phyloP scores from a whole-genome alignment of 2,888 invertebrate species.

The Acronicta aceris region DNA sequence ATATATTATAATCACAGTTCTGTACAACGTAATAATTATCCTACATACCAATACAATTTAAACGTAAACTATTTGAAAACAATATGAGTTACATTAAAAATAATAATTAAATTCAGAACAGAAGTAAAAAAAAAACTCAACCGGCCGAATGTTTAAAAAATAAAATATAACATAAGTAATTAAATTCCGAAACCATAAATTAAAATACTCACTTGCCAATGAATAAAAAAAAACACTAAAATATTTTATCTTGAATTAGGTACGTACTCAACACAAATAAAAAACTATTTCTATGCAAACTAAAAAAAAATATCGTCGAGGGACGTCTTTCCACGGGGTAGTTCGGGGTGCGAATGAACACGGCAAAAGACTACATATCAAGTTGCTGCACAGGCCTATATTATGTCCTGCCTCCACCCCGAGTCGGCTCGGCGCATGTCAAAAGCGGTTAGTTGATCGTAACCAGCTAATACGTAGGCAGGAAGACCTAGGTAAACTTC shows the following conservation, averaged over 20 bases:
- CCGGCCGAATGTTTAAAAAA: not conserved
- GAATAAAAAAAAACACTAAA: constrained; percentile 29
- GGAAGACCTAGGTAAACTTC: constrained; percentile 55
- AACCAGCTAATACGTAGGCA: constrained; percentile 47
- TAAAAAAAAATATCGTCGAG: constrained; percentile 32
- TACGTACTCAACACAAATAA: constrained; percentile 19
- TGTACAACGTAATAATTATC: no score
- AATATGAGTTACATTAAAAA: no score
- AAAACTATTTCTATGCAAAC: constrained; percentile 24
- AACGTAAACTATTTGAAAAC: no score
- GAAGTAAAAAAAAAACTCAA: no score
- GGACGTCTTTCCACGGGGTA: constrained; percentile 71
- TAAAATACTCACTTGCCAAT: constrained; percentile 44
- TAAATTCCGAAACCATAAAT: constrained; percentile 3
- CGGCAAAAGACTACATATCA: constrained; percentile 66
- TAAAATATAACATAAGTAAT: not conserved
- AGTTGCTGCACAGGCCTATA: constrained; percentile 62
- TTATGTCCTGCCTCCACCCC: constrained; percentile 67
- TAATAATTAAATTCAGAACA: no score
- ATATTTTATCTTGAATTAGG: constrained; percentile 3
- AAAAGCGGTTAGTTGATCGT: constrained; percentile 56
- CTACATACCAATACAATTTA: no score
- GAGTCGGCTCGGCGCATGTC: constrained; percentile 67
- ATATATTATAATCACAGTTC: no score
- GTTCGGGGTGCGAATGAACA: constrained; percentile 75